Evolutionary conservation across 2,888 invertebrate species (phyloP).

Genomic region (Xanthostigma xanthostigma): DNA sequence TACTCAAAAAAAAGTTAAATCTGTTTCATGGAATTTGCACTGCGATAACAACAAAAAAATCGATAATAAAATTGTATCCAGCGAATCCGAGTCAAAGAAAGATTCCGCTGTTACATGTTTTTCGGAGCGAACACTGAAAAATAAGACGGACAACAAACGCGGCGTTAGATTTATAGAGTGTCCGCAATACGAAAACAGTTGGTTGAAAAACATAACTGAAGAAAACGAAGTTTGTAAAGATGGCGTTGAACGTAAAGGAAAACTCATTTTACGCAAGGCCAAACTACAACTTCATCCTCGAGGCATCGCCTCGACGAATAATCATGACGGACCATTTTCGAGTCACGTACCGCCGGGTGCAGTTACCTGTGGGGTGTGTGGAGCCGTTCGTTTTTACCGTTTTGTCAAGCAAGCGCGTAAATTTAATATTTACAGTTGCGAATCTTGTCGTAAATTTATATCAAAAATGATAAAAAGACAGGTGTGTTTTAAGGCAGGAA

Average conservation of each 20-base stretch:
- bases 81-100: no score
- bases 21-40: no score
- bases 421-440: conserved; percentile 73
- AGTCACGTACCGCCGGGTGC: conserved; percentile 43
- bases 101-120: no score
- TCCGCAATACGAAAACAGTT: conserved; percentile 10
- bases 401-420: conserved; percentile 67
- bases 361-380: conserved; percentile 65
- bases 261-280: conserved; percentile 54
- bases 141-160: conserved; percentile 12
- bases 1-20: no score
- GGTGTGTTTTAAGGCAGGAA: conserved; percentile 38
- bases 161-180: conserved; percentile 8
- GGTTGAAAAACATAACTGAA: conserved; percentile 23
- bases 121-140: no score
- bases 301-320: conserved; percentile 28
- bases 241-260: conserved; percentile 31
- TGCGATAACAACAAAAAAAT: no score
- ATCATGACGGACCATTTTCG: conserved; percentile 54
- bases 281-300: conserved; percentile 42
- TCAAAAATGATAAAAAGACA: conserved; percentile 63
- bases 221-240: conserved; percentile 25
- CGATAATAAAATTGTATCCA: no score
- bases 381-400: conserved; percentile 58
- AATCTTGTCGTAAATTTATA: conserved; percentile 75